A percentile compares a stretch with the other conserved stretches of the same genome.
Evolutionary conservation across 2,797 vertebrate genomes (phyloP).

Genomic region (Luscinia megarhynchos): DNA sequence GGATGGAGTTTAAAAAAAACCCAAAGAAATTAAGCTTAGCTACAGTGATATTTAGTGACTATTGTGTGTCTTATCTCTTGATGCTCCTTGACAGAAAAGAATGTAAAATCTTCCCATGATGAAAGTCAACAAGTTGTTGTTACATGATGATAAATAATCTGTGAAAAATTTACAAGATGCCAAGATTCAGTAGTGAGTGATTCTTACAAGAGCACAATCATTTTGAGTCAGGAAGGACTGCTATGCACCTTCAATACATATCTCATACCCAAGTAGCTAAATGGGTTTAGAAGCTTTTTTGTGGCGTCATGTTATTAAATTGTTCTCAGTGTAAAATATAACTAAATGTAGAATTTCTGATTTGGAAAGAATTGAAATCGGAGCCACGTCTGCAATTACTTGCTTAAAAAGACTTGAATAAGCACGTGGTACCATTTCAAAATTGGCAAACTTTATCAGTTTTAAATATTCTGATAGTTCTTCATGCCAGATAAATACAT

Average conservation of each 20-base stretch:
- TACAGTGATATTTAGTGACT: neutral
- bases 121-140: neutral
- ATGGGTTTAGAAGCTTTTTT: neutral
- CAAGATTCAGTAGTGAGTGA: neutral
- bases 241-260: neutral
- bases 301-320: neutral
- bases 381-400: neutral
- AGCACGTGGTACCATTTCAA: neutral
- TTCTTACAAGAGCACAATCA: neutral
- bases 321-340: neutral
- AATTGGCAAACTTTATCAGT: neutral
- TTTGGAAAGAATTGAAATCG: neutral
- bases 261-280: neutral
- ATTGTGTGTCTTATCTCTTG: neutral
- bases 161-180: neutral
- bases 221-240: neutral
- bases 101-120: neutral
- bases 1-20: neutral
- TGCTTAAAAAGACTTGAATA: neutral
- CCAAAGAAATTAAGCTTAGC: neutral
- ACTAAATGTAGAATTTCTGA: neutral
- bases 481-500: neutral
- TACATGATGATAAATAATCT: neutral
- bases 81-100: neutral
- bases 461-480: neutral